phyloP scores from a whole-genome alignment of 2,113 vertebrate species.

The Cyrtonyx montezumae region DNA sequence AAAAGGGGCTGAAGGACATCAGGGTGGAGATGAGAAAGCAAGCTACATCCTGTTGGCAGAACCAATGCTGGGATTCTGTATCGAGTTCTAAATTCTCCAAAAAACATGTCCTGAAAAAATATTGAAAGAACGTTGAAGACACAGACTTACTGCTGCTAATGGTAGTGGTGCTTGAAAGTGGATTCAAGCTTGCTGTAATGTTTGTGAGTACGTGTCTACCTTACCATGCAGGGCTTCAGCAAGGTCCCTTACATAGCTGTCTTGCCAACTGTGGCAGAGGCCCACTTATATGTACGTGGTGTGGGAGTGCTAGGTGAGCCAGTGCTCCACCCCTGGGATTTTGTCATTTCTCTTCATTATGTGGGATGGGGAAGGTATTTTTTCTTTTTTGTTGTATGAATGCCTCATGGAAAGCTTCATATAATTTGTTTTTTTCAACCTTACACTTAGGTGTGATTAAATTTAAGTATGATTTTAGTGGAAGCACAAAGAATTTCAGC shows the following conservation, averaged over 20 bases:
- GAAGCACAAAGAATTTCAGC: background rate
- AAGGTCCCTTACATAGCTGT: accelerated
- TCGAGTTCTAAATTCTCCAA: background rate
- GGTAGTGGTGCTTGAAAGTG: background rate
- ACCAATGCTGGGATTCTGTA: background rate
- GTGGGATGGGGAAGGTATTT: background rate
- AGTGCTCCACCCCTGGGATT: accelerated
- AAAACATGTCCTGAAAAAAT: background rate
- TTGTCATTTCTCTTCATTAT: background rate
- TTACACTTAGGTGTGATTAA: background rate
- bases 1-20: background rate
- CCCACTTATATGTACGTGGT: accelerated
- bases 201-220: background rate
- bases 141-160: background rate
- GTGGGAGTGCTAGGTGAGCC: background rate
- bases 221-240: background rate
- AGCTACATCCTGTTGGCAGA: background rate
- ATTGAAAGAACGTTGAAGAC: background rate
- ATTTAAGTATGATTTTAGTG: background rate
- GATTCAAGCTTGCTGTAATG: accelerated
- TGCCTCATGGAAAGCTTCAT: background rate
- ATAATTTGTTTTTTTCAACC: background rate
- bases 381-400: background rate
- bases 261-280: background rate
- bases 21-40: background rate